Evolutionary conservation across 2,113 vertebrate genomes (phyloP).

Genomic region (Centropristis striata): DNA sequence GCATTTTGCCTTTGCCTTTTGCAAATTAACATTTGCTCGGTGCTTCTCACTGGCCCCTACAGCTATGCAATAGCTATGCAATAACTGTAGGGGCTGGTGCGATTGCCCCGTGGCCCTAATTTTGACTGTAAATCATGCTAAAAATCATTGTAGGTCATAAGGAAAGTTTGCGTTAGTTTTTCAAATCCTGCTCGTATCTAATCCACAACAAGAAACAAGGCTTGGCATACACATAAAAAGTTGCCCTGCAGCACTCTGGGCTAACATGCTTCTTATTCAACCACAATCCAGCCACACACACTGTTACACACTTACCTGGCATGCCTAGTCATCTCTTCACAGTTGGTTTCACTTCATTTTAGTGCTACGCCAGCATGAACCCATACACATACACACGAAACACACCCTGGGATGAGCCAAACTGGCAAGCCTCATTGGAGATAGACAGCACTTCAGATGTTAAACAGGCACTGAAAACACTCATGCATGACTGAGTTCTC

Average conservation of each 20-base stretch:
- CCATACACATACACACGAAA: constrained; percentile 29
- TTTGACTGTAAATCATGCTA: too few species aligned
- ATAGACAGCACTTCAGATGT: constrained; percentile 48
- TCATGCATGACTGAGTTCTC: constrained; percentile 30
- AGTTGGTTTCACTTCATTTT: constrained; percentile 61
- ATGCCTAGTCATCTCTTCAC: constrained; percentile 50
- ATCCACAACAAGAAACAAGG: background rate
- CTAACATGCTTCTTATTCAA: constrained; percentile 19
- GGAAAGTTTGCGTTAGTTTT: background rate
- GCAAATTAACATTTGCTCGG: too few species aligned
- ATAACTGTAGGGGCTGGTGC: too few species aligned
- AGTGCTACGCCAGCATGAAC: constrained; percentile 45
- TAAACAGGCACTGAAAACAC: constrained; percentile 46
- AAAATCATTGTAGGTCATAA: too few species aligned
- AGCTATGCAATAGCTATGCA: too few species aligned
- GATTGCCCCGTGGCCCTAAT: too few species aligned
- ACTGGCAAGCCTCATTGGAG: constrained; percentile 50
- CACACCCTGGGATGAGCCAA: constrained; percentile 25
- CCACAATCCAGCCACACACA: constrained; percentile 14
- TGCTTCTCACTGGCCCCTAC: too few species aligned
- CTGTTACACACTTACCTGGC: constrained; percentile 38
- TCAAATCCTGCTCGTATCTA: background rate
- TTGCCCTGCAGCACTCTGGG: constrained; percentile 1
- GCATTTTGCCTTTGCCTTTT: too few species aligned
- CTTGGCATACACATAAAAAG: background rate